Evolutionary conservation across 2,113 vertebrate genomes (phyloP).

Genomic region (Notechis scutatus): DNA sequence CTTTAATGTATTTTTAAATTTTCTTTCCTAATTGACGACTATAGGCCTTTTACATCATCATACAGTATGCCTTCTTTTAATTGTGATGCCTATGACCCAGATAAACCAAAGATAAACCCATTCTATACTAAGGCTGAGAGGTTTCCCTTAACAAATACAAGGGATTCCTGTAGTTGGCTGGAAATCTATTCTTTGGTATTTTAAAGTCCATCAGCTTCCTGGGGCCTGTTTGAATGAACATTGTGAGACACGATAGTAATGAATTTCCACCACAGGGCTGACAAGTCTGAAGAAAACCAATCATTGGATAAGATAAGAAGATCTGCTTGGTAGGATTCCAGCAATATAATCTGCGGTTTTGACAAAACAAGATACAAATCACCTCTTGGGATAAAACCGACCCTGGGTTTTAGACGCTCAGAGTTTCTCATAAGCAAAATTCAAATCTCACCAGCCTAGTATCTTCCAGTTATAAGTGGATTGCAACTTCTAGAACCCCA

Average conservation of each 20-base stretch:
- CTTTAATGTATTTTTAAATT: not conserved
- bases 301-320: not conserved
- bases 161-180: not conserved
- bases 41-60: slow-evolving; percentile 18
- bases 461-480: not conserved
- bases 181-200: not conserved
- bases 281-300: not conserved
- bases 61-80: not conserved
- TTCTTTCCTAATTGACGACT: slow-evolving; percentile 44
- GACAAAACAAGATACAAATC: not conserved
- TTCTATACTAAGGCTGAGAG: not conserved
- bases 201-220: not conserved
- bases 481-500: not conserved
- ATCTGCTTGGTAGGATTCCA: not conserved
- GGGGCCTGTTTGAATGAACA: not conserved
- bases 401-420: not conserved
- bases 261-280: not conserved
- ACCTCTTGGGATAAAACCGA: not conserved
- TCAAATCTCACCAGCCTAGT: not conserved
- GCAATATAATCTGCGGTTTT: not conserved
- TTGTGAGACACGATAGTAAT: not conserved
- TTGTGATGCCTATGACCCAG: not conserved
- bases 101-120: not conserved
- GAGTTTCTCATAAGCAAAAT: no score
- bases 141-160: not conserved